Evolutionary conservation across 2,888 invertebrate genomes (phyloP), one percentile per base, ranked within the genome.

Genomic region (Nysson spinosus): DNA sequence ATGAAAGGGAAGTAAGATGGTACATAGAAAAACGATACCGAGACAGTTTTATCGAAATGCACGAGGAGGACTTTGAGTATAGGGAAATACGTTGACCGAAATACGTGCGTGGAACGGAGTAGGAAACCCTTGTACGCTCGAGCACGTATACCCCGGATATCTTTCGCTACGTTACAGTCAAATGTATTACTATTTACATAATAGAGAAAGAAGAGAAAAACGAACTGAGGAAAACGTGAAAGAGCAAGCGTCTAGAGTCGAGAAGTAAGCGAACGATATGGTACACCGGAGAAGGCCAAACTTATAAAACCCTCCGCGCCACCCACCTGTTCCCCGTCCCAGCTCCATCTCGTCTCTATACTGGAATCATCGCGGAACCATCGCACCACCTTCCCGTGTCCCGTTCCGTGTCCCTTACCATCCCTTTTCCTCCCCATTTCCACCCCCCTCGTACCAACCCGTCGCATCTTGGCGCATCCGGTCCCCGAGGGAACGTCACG

Each of bases 281-380:
- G 58, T 52, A 56, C 75, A 44, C 63, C 46, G 49, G 69, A 66
- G 68, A 44, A 67, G 49, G 51, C 42, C 63, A 52, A 55, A 63
- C 74, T 78, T 79, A 74, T 78, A 79, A 79, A 79, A 74, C 69
- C 70, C 72, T 74, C 63, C 73, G 72, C 64, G 66, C 70, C 54
- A 51, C 42, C 50, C 56, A 22, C 57, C 62, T 63, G 60, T 76
- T 50, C 76, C 46, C 30, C 77, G n/a, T n/a, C n/a, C n/a, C n/a
- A n/a, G n/a, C n/a, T n/a, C n/a, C n/a, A n/a, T n/a, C n/a, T n/a
- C n/a, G n/a, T n/a, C n/a, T n/a, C n/a, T n/a, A n/a, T n/a, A n/a
- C n/a, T n/a, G n/a, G n/a, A n/a, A n/a, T n/a, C n/a, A n/a, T n/a
- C n/a, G n/a, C n/a, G n/a, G n/a, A n/a, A n/a, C n/a, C n/a, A n/a